phyloP scores from a whole-genome alignment of 1,140 invertebrate genomes.

The Penaeus vannamei region DNA sequence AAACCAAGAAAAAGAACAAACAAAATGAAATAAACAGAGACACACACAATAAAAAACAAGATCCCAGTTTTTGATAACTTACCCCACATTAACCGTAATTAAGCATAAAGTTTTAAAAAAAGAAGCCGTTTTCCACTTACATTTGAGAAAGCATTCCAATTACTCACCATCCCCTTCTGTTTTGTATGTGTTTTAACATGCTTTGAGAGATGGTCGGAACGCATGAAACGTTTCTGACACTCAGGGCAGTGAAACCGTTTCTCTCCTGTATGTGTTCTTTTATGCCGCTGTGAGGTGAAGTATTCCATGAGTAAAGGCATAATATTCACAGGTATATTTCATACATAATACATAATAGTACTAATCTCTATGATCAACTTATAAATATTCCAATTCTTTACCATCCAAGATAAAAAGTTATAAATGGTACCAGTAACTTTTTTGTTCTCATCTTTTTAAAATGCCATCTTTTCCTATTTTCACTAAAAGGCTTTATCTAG shows the following conservation, averaged over 20 bases:
- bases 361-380: not conserved
- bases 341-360: not conserved
- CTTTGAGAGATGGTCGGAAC: conserved; percentile 84
- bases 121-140: conserved; percentile 43
- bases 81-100: conserved; percentile 31
- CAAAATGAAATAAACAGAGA: conserved; percentile 17
- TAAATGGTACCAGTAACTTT: not conserved
- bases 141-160: conserved; percentile 54
- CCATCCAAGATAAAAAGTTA: not conserved
- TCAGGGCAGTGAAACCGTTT: conserved; percentile 88
- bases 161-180: conserved; percentile 65
- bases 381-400: not conserved
- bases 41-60: conserved; percentile 42
- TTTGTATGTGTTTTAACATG: conserved; percentile 85
- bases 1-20: not conserved
- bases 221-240: conserved; percentile 88
- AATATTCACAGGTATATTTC: not conserved
- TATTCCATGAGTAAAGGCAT: not conserved
- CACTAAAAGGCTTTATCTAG: not conserved
- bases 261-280: conserved; percentile 80
- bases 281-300: conserved; percentile 66
- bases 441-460: not conserved
- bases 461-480: not conserved
- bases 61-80: conserved; percentile 52
- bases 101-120: not conserved